These are phyloP conservation scores for Spermophilus dauricus DNA, from an alignment of 2,113 vertebrate species.

Conservation along the genomic window DNA sequence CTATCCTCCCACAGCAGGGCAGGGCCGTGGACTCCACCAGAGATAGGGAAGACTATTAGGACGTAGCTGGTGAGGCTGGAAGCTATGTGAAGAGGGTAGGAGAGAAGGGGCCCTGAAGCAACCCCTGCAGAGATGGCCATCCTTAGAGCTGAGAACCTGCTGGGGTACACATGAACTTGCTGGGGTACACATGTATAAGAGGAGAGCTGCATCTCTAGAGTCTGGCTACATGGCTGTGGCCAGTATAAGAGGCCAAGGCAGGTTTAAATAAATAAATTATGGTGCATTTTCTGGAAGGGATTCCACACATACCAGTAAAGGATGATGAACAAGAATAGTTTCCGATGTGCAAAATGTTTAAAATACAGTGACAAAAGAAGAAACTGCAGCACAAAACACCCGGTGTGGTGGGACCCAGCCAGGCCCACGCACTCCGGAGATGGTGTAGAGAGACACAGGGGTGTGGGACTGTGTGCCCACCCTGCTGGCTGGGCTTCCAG, in stretches of 20 bases:
- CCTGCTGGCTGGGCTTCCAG: neutral
- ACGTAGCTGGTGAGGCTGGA: neutral
- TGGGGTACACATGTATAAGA: fast-evolving
- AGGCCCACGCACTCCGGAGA: slow-evolving; percentile 22
- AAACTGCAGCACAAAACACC: slow-evolving; percentile 43
- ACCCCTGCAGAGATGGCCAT: neutral
- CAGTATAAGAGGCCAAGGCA: neutral
- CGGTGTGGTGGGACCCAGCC: neutral
- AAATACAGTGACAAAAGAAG: slow-evolving; percentile 75
- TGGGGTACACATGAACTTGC: neutral
- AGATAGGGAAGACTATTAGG: neutral
- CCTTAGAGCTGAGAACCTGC: neutral
- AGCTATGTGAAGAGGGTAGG: neutral
- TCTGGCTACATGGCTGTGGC: neutral
- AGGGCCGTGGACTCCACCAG: neutral
- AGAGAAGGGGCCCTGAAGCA: neutral
- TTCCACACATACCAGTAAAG: slow-evolving; percentile 32
- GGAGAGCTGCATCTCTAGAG: neutral
- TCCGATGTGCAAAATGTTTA: slow-evolving; percentile 59
- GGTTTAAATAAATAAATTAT: neutral
- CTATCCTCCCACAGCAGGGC: neutral
- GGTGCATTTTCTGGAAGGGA: slow-evolving; percentile 51
- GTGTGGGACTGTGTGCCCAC: neutral
- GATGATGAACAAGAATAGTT: slow-evolving; percentile 57
- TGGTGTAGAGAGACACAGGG: neutral